Conservation (phyloP, 1,140 invertebrate genomes). For the Drosophila hydei region DNA sequence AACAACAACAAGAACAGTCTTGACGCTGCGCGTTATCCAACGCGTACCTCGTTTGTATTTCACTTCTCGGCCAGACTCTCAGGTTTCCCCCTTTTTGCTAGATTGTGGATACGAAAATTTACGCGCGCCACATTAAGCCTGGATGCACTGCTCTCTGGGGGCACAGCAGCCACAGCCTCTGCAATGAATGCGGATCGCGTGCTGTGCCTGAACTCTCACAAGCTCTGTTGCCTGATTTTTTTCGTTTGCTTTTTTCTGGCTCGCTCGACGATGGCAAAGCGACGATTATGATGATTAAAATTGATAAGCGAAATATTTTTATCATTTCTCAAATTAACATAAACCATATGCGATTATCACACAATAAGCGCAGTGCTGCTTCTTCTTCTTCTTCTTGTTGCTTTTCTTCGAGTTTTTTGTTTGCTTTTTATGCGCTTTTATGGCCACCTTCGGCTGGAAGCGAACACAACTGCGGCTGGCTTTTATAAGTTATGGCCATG, state of each 20-base stretch:
- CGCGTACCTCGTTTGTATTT: slow-evolving; percentile 78
- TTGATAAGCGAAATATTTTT: slow-evolving; percentile 82
- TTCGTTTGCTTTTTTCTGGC: slow-evolving; percentile 13
- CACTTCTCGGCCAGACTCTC: slow-evolving; percentile 64
- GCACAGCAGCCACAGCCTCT: slow-evolving; percentile 16
- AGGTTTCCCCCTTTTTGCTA: slow-evolving; percentile 53
- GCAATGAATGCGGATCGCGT: slow-evolving; percentile 60
- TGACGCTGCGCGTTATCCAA: slow-evolving; percentile 67
- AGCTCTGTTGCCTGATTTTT: slow-evolving; percentile 5
- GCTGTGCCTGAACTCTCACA: slow-evolving; percentile 40
- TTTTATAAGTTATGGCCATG: slow-evolving; percentile 67
- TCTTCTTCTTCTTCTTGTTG: slow-evolving; percentile 16
- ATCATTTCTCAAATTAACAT: slow-evolving; percentile 80
- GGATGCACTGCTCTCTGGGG: slow-evolving; percentile 25
- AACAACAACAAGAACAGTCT: slow-evolving; percentile 27
- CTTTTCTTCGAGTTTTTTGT: slow-evolving; percentile 52
- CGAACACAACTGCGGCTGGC: slow-evolving; percentile 14
- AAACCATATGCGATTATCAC: slow-evolving; percentile 81
- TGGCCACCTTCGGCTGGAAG: slow-evolving; percentile 39
- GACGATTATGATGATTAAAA: slow-evolving; percentile 79
- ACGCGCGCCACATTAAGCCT: slow-evolving; percentile 62
- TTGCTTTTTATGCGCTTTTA: slow-evolving; percentile 77
- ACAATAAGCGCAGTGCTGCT: slow-evolving; percentile 60
- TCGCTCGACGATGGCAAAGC: slow-evolving; percentile 63
- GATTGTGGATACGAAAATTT: slow-evolving; percentile 53